These are phyloP conservation scores for Adelosebastes latens DNA, from an alignment of 2,797 vertebrate species.

Conservation along the genomic window DNA sequence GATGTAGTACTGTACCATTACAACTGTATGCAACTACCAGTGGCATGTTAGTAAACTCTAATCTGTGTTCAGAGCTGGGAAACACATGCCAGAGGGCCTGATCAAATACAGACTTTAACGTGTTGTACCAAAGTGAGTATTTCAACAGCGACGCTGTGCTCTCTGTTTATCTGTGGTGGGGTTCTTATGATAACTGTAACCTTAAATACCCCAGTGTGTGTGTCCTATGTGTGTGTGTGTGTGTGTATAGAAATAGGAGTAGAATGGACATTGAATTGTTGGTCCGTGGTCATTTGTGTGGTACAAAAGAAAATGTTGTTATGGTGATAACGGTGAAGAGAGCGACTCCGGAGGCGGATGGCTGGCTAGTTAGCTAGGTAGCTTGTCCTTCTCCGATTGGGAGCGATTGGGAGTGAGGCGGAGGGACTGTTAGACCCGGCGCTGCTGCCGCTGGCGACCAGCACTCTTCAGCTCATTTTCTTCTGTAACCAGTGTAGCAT, in stretches of 20 bases:
- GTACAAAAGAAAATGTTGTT: too few species aligned
- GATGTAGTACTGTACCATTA: constrained; percentile 49
- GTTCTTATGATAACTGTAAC: constrained; percentile 36
- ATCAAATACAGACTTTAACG: constrained; percentile 33
- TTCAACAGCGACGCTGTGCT: constrained; percentile 43
- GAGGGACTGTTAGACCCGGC: too few species aligned
- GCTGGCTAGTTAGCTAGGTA: too few species aligned
- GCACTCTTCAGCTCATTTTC: too few species aligned
- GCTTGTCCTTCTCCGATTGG: too few species aligned
- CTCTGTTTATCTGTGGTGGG: constrained; percentile 41
- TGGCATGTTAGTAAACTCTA: constrained; percentile 62
- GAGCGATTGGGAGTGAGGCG: too few species aligned
- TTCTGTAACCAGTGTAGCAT: too few species aligned
- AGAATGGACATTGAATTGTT: too few species aligned
- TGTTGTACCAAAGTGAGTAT: constrained; percentile 75
- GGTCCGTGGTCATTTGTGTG: not conserved
- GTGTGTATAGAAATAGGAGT: not conserved
- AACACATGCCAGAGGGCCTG: constrained; percentile 31
- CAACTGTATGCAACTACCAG: constrained; percentile 60
- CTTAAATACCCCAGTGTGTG: constrained; percentile 20
- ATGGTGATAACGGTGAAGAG: too few species aligned
- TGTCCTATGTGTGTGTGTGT: constrained; percentile 13
- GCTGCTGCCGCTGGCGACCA: too few species aligned
- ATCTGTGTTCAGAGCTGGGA: constrained; percentile 38
- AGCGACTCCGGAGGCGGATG: too few species aligned